Evolutionary conservation across 2,113 vertebrate species (phyloP), one percentile per base, ranked within the genome.

Genomic region (Rhadina sibilatrix): DNA sequence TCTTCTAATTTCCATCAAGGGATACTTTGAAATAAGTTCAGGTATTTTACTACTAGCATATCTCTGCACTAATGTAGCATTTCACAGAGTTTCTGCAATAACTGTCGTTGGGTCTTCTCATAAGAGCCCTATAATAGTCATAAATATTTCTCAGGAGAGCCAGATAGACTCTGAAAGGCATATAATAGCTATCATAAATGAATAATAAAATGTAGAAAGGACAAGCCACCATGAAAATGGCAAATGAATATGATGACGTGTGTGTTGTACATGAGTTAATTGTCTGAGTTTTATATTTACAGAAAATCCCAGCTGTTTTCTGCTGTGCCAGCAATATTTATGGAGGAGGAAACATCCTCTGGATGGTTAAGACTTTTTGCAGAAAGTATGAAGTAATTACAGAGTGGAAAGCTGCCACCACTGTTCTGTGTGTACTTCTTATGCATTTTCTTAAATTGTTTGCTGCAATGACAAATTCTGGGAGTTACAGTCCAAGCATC

Each of bases 101-200:
- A 98, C 97, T 97, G 97, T 98, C 95, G 31, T 97, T 97, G 96
- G 97, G 96, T 97, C 97, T 98, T 97, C 98, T 98, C 97, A 97
- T 98, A 98, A 98, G 98, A 98, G 98, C 97, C 92, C 95, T 98
- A 87, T 98, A 98, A 98, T 97, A 95, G 97, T 90, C 91, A 96
- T 98, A 98, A 98, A 98, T 98, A 98, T 98, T 97, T 93, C 98
- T 98, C 98, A 95, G 90, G 98, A 98, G 98, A 98, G 97, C 92
- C 94, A 98, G 97, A 98, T 95, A 98, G 97, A 96, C 95, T 98
- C 96, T 97, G 97, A 98, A 97, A 98, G 97, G 90, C 95, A 95
- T 97, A 95, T 98, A 98, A 98, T 98, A 97, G 97, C 98, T 97
- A 97, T 97, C 97, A 98, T 98, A 98, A 98, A 98, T 98, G 98